Base-by-base conservation (phyloP, 1,140 invertebrate genomes). In the Hirudo medicinalis region DNA sequence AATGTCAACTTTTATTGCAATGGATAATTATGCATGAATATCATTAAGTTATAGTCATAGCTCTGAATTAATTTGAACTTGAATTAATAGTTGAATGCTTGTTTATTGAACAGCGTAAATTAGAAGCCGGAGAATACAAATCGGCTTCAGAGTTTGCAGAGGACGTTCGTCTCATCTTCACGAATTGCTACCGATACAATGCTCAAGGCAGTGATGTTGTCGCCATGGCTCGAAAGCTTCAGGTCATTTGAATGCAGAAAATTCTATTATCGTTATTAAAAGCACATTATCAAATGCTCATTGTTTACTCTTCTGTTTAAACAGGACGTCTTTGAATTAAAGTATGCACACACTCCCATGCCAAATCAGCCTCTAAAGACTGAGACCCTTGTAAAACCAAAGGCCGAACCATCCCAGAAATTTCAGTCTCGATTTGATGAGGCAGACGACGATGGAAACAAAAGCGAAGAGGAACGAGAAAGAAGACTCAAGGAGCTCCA, bases 141-240 rank as follows among this genome's bases (percentile, higher is more conserved):
- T 89, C 87, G 72, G 89, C 91, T 15, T 87, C 88, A 75, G 94
- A 98, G 80, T 98, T 99, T 84, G 94, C 92, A 3, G 86, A 87
- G 70, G 95, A 98, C 84, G 91, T 98, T 53, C 87, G 94, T 82
- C 88, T 97, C 81, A 97, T 98, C 87, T 98, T 99, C 84, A 94
- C 91, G 71, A 99, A 99, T 85, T 98, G 95, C 83, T 97, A 97
- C 82, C 94, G 96, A 81, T 99, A 98, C 81, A 99, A 99, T 84
- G 91, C 93, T 70, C 89, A 91, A 72, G 92, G 96, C 84, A 93
- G 96, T 82, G 94, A 97, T 83, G 93, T 98, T 20, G 94, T 97
- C 20, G 88, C 89, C 15, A 97, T 97, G 94, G 94, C 92, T 0
- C 87, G 91, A 76, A 97, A 97, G 84, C 81, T 98, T 71, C 93